A percentile compares a stretch with the other conserved stretches of the same genome.
Evolutionary conservation across 2,888 invertebrate species (phyloP).

Genomic region (Matsumyia berberina): DNA sequence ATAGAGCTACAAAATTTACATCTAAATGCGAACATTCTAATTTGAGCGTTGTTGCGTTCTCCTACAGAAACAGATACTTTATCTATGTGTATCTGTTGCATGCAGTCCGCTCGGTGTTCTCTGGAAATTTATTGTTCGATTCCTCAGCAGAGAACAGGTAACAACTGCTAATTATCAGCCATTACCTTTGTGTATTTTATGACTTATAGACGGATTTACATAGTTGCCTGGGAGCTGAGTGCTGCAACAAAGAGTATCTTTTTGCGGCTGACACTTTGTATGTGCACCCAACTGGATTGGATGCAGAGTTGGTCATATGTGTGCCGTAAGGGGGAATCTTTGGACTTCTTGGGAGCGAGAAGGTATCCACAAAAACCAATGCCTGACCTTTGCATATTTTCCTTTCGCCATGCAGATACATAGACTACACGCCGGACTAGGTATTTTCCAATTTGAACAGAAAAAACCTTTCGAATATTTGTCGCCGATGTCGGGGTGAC

Average conservation of each 20-base stretch:
- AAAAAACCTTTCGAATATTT: constrained; percentile 51
- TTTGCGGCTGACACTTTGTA: background rate
- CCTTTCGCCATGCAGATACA: constrained; percentile 4
- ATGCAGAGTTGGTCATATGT: constrained; percentile 25
- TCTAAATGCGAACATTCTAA: constrained; percentile 74
- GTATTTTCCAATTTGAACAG: constrained; percentile 36
- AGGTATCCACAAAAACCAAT: background rate
- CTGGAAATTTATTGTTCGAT: constrained; percentile 72
- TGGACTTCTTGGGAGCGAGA: no score
- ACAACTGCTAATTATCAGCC: constrained; percentile 75
- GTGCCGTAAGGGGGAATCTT: background rate
- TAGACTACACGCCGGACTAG: constrained; percentile 2
- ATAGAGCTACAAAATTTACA: constrained; percentile 72
- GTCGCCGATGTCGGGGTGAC: constrained; percentile 42
- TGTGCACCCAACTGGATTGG: background rate
- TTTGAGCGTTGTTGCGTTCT: constrained; percentile 45
- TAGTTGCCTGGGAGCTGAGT: constrained; percentile 55
- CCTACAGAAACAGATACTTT: constrained; percentile 50
- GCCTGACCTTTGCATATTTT: background rate
- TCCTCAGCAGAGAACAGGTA: constrained; percentile 61
- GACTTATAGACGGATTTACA: constrained; percentile 73
- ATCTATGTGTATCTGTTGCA: constrained; percentile 56
- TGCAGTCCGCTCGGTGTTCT: constrained; percentile 12
- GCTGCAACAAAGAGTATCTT: constrained; percentile 23
- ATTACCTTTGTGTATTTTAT: constrained; percentile 73